Conservation (phyloP, 2,797 vertebrate genomes). For the Syngnathus acus region DNA sequence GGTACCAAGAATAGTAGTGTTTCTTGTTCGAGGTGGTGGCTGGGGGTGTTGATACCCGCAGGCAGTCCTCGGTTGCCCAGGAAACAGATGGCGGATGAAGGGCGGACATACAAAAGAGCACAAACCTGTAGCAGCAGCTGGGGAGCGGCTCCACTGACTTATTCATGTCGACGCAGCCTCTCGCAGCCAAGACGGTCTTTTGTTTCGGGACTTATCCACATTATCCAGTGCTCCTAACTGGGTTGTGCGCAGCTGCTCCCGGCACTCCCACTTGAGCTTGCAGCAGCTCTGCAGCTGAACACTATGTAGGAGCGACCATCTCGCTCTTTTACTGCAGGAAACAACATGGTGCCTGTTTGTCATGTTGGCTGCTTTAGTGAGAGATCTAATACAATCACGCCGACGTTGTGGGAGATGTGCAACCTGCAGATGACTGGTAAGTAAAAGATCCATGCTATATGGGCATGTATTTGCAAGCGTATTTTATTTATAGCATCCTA, state of each 20-base stretch:
- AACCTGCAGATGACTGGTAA: constrained; percentile 24
- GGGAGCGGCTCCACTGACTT: constrained; percentile 46
- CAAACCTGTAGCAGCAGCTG: constrained; percentile 67
- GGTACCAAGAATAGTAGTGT: not conserved
- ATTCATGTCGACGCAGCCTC: constrained; percentile 17
- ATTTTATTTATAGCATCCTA: not conserved
- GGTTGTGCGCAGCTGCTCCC: constrained; percentile 19
- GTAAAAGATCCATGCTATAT: not conserved
- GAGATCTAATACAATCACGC: not conserved
- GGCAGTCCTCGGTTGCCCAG: constrained; percentile 53
- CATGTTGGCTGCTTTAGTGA: not conserved
- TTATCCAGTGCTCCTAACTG: constrained; percentile 43
- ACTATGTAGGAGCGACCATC: not conserved
- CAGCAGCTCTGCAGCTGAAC: constrained; percentile 29
- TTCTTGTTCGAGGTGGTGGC: constrained; percentile 12
- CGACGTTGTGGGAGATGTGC: constrained; percentile 21
- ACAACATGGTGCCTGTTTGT: not conserved
- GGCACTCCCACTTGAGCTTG: constrained; percentile 51
- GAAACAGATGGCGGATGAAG: constrained; percentile 67
- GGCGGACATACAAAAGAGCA: constrained; percentile 54
- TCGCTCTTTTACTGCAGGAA: not conserved
- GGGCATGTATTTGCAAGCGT: not conserved
- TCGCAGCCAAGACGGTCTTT: constrained; percentile 36
- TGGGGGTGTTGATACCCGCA: constrained; percentile 34
- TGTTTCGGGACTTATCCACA: constrained; percentile 25